phyloP scores from a whole-genome alignment of 1,140 invertebrate species.

The Aphelenchoides avenae region DNA sequence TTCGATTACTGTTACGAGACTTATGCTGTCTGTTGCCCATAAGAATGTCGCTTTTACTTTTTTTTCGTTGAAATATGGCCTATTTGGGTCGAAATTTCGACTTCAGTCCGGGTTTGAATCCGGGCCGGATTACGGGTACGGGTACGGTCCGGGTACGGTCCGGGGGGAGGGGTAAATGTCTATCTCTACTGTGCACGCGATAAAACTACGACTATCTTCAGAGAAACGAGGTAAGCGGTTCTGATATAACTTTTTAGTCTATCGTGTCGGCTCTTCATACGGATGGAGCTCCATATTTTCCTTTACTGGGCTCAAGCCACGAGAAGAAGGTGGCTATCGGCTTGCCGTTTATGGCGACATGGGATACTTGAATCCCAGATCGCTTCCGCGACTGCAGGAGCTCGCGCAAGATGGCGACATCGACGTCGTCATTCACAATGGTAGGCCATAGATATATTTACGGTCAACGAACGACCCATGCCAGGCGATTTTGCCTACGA shows the following conservation, averaged over 20 bases:
- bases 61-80: background rate
- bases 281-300: constrained; percentile 61
- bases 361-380: constrained; percentile 62
- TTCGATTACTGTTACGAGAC: too few relatives aligned
- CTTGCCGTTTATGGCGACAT: constrained; percentile 64
- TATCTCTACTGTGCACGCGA: too few relatives aligned
- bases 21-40: too few relatives aligned
- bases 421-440: constrained; percentile 64
- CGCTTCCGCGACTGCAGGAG: constrained; percentile 60
- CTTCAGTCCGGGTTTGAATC: too few relatives aligned
- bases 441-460: too few relatives aligned
- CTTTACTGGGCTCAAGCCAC: constrained; percentile 54
- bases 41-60: too few relatives aligned
- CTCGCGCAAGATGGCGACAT: constrained; percentile 60
- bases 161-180: too few relatives aligned
- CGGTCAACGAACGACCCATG: too few relatives aligned
- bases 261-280: constrained; percentile 17
- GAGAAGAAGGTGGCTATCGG: constrained; percentile 59
- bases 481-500: constrained; percentile 49
- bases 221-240: background rate
- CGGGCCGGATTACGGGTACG: too few relatives aligned
- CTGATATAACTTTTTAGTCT: background rate
- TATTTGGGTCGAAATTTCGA: too few relatives aligned
- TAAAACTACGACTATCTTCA: too few relatives aligned
- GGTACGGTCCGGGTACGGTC: too few relatives aligned